These are phyloP conservation scores for Pomatorhinus ruficollis DNA, from an alignment of 2,113 vertebrate species.

Conservation along the genomic window DNA sequence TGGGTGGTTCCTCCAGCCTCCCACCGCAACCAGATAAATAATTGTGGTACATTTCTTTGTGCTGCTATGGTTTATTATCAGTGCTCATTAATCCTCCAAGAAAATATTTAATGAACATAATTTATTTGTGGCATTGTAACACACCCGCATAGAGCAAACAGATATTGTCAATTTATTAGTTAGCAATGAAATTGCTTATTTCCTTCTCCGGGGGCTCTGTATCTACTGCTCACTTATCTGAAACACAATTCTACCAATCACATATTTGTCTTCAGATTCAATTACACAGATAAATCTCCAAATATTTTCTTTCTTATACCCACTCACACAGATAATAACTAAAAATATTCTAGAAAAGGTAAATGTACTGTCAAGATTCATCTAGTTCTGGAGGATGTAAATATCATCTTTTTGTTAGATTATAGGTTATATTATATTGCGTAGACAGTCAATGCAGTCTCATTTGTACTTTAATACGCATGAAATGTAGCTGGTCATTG, in stretches of 20 bases:
- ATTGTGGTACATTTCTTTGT: conserved; percentile 31
- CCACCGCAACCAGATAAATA: background rate
- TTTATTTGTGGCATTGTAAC: conserved; percentile 60
- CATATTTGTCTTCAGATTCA: conserved; percentile 47
- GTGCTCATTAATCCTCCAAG: conserved; percentile 62
- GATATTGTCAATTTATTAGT: conserved; percentile 52
- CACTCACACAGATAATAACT: background rate
- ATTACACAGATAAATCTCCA: conserved; percentile 62
- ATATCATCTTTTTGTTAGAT: background rate
- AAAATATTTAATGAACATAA: conserved; percentile 70
- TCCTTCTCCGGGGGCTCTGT: conserved; percentile 45
- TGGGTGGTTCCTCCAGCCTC: background rate
- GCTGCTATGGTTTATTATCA: conserved; percentile 46
- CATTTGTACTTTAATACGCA: background rate
- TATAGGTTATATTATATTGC: background rate
- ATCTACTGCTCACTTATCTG: conserved; percentile 27
- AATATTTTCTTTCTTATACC: conserved; percentile 8
- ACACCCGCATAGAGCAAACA: background rate
- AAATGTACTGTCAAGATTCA: background rate
- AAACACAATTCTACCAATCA: conserved; percentile 23
- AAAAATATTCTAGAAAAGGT: background rate
- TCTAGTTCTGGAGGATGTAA: background rate
- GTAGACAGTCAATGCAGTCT: background rate
- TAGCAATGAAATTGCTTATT: conserved; percentile 47
- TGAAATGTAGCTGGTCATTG: background rate